phyloP scores from a whole-genome alignment of 2,113 vertebrate genomes.

The Vulpes lagopus region DNA sequence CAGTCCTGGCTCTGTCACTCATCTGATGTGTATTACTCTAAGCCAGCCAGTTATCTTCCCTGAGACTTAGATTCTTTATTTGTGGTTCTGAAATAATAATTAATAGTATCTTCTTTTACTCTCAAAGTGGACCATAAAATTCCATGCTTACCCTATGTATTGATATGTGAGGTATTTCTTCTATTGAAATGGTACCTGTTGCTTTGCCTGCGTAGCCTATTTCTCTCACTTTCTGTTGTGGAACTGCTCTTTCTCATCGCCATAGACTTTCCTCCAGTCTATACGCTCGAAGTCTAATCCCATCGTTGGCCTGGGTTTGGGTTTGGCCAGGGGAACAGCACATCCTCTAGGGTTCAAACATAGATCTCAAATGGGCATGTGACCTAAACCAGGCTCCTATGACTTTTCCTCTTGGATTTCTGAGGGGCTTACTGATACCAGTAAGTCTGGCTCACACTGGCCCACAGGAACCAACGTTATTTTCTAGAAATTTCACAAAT shows the following conservation, averaged over 20 bases:
- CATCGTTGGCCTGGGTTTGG: too few species aligned
- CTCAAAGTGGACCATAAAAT: neutral
- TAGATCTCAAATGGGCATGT: neutral
- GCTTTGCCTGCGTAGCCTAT: neutral
- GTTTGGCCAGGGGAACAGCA: neutral
- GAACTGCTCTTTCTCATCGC: neutral
- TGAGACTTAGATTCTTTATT: neutral
- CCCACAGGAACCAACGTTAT: neutral
- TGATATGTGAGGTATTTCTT: neutral
- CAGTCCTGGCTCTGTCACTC: neutral
- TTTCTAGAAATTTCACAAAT: slow-evolving; percentile 31
- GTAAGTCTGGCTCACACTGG: neutral
- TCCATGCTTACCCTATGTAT: neutral
- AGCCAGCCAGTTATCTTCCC: neutral
- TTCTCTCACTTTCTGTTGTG: neutral
- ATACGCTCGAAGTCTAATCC: neutral
- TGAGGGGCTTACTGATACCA: neutral
- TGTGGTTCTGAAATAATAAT: neutral
- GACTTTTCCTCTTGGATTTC: neutral
- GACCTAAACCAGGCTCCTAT: neutral
- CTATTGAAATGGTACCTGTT: neutral
- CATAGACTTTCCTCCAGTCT: neutral
- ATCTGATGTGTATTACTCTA: neutral
- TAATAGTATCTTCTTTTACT: neutral
- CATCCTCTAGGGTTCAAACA: neutral